These are phyloP conservation scores for Turritopsis rubra DNA, from an alignment of 30 jellyfish, hydroid and myxozoan genomes.

Conservation along the genomic window DNA sequence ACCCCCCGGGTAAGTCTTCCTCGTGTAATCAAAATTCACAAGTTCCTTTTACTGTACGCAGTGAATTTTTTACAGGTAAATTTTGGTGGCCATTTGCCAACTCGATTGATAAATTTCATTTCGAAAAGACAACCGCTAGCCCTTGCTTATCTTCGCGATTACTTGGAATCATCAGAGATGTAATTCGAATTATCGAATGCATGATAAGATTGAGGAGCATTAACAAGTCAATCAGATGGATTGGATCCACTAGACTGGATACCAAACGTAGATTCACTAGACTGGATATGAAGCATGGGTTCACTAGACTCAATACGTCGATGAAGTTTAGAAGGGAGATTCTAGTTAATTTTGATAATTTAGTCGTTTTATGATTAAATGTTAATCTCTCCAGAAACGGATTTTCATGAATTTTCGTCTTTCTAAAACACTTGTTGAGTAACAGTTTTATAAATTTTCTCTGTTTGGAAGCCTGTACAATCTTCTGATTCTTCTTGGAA, in stretches of 20 bases:
- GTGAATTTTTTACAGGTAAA: constrained; percentile 43
- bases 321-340: too few relatives aligned
- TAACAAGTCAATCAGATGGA: neutral
- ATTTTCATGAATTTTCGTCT: neutral
- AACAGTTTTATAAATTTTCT: neutral
- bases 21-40: neutral
- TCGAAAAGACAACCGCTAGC: constrained; percentile 92
- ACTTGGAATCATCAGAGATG: constrained; percentile 63
- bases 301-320: neutral
- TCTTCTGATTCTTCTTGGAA: neutral
- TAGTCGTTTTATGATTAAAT: neutral
- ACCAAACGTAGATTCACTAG: neutral
- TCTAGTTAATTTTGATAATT: neutral
- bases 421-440: neutral
- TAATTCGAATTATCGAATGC: neutral
- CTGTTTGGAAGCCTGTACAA: too few relatives aligned
- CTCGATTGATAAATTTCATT: constrained; percentile 75
- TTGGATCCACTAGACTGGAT: neutral
- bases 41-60: neutral
- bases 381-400: too few relatives aligned
- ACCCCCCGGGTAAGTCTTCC: neutral
- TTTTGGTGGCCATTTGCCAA: constrained; percentile 91
- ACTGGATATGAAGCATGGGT: neutral
- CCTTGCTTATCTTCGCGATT: constrained; percentile 77
- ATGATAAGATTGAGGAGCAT: too few relatives aligned